Evolutionary conservation across 1,140 invertebrate genomes (phyloP), one percentile per base, ranked within the genome.

Genomic region (Aphis craccivora): DNA sequence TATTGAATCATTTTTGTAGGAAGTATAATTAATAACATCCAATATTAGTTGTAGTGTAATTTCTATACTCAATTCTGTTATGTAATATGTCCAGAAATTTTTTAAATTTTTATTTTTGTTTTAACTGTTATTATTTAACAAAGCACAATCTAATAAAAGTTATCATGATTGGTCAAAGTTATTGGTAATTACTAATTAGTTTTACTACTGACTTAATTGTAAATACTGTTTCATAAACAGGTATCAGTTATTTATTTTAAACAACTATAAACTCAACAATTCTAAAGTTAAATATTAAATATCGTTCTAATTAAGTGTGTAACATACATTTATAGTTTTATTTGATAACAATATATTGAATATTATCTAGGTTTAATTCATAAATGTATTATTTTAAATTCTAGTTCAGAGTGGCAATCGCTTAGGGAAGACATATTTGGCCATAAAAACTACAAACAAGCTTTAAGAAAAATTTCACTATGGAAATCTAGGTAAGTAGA

Each of bases 361-460:
- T 48, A 37, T 51, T 53, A 53, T 23, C 37, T 9, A 25, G 23
- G 9, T 48, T 51, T 88, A 51, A 35, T 88, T 22, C 11, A 23
- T 20, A 40, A 90, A 35, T 89, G 25, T 90, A 30, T 90, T 53
- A 5, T 51, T 37, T 23, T 53, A 60, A 48, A 48, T 35, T 91
- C 11, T 86, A 93, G 91, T 93, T 93, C 91, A 11, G 91, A 93
- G 7, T 93, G 91, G 91, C 91, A 93, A 81, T 84, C 48, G 3
- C 25, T 86, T 53, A 93, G 76, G 86, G n/a, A 93, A 84, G 81
- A 93, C 7, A 93, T 93, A 93, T 93, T 20, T 84, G 81, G n/a
- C 6, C 43, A 7, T 84, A 86, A 55, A 53, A 93, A 83, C 43
- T 93, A 84, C 37, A 86, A 93, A 55, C 45, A 51, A 51, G 91